A percentile compares a stretch with the other conserved stretches of the same genome.
Conservation (phyloP, 30 jellyfish, hydroid and myxozoan species). For the Hydractinia symbiolongicarpus region DNA sequence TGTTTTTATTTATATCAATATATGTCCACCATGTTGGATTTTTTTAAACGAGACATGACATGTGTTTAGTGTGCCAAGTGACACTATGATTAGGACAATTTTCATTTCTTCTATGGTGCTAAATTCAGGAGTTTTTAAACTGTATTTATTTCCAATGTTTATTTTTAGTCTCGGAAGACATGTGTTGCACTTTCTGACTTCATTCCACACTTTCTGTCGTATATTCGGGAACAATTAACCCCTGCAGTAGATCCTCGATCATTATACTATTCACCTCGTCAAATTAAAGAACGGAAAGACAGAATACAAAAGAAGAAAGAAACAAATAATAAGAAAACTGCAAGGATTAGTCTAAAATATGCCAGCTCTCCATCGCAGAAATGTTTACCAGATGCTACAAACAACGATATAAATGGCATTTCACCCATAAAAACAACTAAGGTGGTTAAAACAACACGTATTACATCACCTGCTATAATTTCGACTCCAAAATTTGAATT, state of each 20-base stretch:
- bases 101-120: too few species aligned
- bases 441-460: not conserved
- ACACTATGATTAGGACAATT: too few species aligned
- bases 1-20: too few species aligned
- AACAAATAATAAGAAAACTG: not conserved
- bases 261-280: conserved; percentile 21
- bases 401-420: conserved; percentile 1
- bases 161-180: not conserved
- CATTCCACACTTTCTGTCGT: conserved; percentile 16
- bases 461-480: not conserved
- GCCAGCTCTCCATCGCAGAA: conserved; percentile 4
- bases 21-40: too few species aligned
- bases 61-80: too few species aligned
- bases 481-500: conserved; percentile 13
- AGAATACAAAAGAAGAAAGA: not conserved
- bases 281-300: not conserved
- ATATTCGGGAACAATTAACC: conserved; percentile 10
- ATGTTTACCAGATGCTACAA: not conserved
- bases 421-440: conserved; percentile 14
- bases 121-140: too few species aligned
- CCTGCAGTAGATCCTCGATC: conserved; percentile 5
- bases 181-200: conserved; percentile 4
- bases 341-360: conserved; percentile 14
- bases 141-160: not conserved
- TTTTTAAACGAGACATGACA: too few species aligned